These are phyloP conservation scores for Eulemur rubriventer DNA, from an alignment of 2,797 vertebrate species.

Conservation along the genomic window DNA sequence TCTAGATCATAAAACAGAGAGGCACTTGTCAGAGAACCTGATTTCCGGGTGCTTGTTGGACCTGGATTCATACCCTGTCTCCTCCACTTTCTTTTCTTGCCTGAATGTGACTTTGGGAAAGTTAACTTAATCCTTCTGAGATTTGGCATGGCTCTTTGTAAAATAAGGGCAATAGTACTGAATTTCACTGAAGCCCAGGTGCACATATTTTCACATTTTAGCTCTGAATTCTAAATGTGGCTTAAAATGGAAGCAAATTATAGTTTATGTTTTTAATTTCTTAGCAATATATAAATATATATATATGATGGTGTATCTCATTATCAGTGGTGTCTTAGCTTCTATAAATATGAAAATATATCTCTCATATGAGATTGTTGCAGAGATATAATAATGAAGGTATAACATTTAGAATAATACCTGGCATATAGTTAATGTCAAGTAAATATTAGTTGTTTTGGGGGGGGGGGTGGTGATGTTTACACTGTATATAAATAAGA, in stretches of 20 bases:
- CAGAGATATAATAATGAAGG: not conserved
- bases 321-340: not conserved
- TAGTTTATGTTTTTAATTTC: not conserved
- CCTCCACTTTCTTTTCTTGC: not conserved
- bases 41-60: not conserved
- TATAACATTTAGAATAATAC: not conserved
- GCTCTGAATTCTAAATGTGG: not conserved
- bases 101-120: not conserved
- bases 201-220: not conserved
- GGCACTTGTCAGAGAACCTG: rapidly evolving
- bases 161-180: not conserved
- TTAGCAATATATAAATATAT: not conserved
- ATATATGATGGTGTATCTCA: not conserved
- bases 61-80: not conserved
- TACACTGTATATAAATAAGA: not conserved
- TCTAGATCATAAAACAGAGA: not conserved
- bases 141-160: not conserved
- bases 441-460: not conserved
- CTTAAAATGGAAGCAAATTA: slow-evolving; percentile 31
- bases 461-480: not conserved
- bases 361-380: not conserved
- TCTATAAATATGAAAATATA: not conserved
- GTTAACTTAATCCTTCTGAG: not conserved
- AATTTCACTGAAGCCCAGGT: not conserved
- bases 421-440: not conserved